Base-by-base conservation (phyloP, 2,888 invertebrate species). In the Pediacus dermestoides region DNA sequence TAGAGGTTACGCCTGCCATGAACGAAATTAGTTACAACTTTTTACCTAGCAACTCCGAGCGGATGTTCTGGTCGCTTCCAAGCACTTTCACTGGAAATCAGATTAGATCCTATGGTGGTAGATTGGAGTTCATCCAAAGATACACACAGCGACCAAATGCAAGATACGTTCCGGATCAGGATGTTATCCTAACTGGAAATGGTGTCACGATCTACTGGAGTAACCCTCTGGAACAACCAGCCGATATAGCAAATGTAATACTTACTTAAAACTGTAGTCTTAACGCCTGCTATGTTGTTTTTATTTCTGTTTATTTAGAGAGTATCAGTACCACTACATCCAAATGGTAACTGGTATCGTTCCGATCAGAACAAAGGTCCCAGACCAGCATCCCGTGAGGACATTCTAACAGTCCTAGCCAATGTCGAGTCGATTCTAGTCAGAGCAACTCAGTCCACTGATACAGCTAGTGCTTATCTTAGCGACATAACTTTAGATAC, bases 401-500 rank as follows among this genome's bases (percentile, higher is more conserved):
- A 93, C 60, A 76, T 99, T 42, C 77, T 99, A 74, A 82, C 78
- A 44, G 88, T 88, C 0, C 72, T 99, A 4, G 81, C 88, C 14
- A 86, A 88, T 56, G 69, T 99, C 7, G 84, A 89, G 54, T 78
- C 84, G 7, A 84, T 93, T 43, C 71, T 91, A 4, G 83, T 96
- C 14, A 78, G 91, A 34, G 94, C 93, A 1, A 84, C 89, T 1
- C 77, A 79, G 28, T 76, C 79, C 0, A 71, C 75, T 33, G 77
- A 85, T 46, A 78, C 80, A 41, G 72, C 75, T 1, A 77, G 81
- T 1, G 70, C 76, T 1, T 78, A 80, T 31, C 80, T 97, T 27
- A 82, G 88, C 40, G 90, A 93, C 60, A 85, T 97, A 0, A 80
- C 82, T 12, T 76, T 96, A 67, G 94, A 95, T 53, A 85, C 88